Percentiles rank a stretch among this genome's conserved stretches.
Evolutionary conservation across 1,140 invertebrate species (phyloP).

Genomic region (Euura saliciscinereae): DNA sequence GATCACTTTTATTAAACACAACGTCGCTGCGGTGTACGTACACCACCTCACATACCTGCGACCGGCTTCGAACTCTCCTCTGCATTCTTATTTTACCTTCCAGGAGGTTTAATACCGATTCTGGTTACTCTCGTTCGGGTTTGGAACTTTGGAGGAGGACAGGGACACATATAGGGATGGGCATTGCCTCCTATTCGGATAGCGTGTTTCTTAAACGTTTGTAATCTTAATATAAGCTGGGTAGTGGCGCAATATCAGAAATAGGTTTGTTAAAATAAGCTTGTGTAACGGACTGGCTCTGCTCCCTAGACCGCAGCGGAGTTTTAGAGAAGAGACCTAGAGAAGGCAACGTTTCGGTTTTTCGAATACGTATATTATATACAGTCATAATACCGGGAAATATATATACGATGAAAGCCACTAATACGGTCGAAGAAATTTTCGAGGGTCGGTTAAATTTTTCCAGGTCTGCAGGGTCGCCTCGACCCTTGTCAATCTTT

Average conservation of each 20-base stretch:
- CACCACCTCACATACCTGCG: not conserved
- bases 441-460: no score
- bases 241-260: slow-evolving; percentile 44
- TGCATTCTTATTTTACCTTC: not conserved
- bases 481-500: not conserved
- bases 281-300: slow-evolving; percentile 17
- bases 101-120: no score
- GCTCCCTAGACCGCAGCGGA: not conserved
- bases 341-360: not conserved
- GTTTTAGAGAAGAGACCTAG: not conserved
- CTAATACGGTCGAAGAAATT: no score
- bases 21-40: not conserved
- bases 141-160: not conserved
- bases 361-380: not conserved
- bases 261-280: slow-evolving; percentile 49
- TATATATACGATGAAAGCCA: no score
- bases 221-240: slow-evolving; percentile 11
- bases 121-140: not conserved
- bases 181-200: not conserved
- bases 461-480: no score
- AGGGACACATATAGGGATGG: not conserved
- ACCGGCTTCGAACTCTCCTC: not conserved
- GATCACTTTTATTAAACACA: slow-evolving; percentile 3
- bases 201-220: slow-evolving; percentile 12
- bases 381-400: no score